Conservation (phyloP, 2,113 vertebrate species). For the Mus musculus region GRCm39 chr16:39852001-39852500, state of each 20-base stretch:
- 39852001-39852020: neutral
- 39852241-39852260: neutral
- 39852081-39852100: slow-evolving; percentile 22
- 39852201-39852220: slow-evolving; percentile 15
- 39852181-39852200: slow-evolving; percentile 44
- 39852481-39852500: neutral
- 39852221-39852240: neutral
- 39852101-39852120: neutral
- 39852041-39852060: slow-evolving; percentile 49
- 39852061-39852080: slow-evolving; percentile 43
- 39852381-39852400: no score
- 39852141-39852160: neutral
- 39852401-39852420: no score
- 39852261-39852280: neutral
- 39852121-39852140: slow-evolving; percentile 35
- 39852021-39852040: slow-evolving; percentile 15
- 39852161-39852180: slow-evolving; percentile 45
- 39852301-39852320: neutral
- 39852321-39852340: no score
- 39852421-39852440: no score
- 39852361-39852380: no score
- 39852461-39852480: no score
- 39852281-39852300: neutral
- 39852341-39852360: no score
- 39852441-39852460: no score